These are phyloP conservation scores for Campylomormyrus tamandua DNA, from an alignment of 2,113 vertebrate species.

Conservation along the genomic window DNA sequence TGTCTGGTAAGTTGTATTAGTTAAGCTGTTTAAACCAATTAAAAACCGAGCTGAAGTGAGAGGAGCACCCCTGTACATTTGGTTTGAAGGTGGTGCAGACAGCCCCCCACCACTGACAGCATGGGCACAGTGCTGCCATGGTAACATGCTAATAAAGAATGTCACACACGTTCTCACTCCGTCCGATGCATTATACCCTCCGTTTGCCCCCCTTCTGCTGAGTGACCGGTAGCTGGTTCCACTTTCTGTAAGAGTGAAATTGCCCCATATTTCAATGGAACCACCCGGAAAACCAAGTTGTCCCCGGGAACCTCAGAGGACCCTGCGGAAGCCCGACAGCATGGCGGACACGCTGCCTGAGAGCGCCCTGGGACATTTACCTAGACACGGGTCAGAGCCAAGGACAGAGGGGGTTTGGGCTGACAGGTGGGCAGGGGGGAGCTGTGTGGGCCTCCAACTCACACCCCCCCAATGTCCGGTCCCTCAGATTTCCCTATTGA, in stretches of 20 bases:
- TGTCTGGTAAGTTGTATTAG: constrained; percentile 2
- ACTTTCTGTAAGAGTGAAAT: not conserved
- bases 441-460: not conserved
- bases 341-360: not conserved
- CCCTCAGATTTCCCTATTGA: not conserved
- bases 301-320: not conserved
- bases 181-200: not conserved
- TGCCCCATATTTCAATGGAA: not conserved
- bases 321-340: not conserved
- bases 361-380: not conserved
- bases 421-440: not conserved
- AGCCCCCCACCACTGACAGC: not conserved
- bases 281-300: not conserved
- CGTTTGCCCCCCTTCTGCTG: not conserved
- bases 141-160: not conserved
- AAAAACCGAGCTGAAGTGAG: not conserved
- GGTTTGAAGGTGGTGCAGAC: not conserved
- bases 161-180: not conserved
- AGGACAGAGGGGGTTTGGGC: not conserved
- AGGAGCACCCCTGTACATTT: not conserved
- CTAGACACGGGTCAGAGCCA: not conserved
- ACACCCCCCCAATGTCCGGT: not conserved
- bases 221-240: not conserved
- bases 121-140: not conserved
- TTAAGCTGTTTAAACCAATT: constrained; percentile 4